Base-by-base conservation (phyloP, 2,797 vertebrate species). In the Rhinichthys osculus region DNA sequence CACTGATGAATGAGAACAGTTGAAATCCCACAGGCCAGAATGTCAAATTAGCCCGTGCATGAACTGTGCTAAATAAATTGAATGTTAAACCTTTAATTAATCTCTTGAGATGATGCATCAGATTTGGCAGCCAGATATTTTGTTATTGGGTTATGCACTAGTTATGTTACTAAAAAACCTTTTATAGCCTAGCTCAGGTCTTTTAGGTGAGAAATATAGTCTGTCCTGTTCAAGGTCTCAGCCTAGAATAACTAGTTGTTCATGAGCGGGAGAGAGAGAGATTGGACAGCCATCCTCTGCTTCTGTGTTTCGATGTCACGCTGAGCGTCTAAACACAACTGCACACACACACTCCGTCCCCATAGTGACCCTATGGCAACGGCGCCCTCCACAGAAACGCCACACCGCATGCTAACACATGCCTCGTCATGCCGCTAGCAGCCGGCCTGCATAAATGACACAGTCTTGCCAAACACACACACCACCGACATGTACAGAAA, bases 261-360 rank as follows among this genome's bases (percentile, higher is more conserved):
- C 81, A 74, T 64, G 54, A 83, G 10, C 5, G 10, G 35, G 33
- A 74, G 74, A 80, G 83, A 27, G 82, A 76, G 42, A 81, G 78
- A 76, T 73, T 71, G 64, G 23, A 66, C 13, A 7, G 23, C 16
- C 79, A 35, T 87, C 62, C 62, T 74, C 64, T 76, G 16, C 59
- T 77, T 62, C 50, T 30, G 30, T 30, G 30, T 30, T 30, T 30
- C 30, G 30, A 30, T 30, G 70, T 82, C 81, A 82, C 5, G 19
- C 81, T 76, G 71, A 83, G 71, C 23, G 57, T 76, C 44, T 67
- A 62, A 54, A 69, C 73, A 40, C 16, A 62, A 72, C 67, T 82
- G 64, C 78, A 79, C 50, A 64, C 50, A 64, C 80, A 80, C 84
- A 73, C 86, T 87, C 73, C 78, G 30, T 83, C 85, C 78, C 82